phyloP scores from a whole-genome alignment of 2,888 invertebrate genomes.

The Crossocerus cetratus region DNA sequence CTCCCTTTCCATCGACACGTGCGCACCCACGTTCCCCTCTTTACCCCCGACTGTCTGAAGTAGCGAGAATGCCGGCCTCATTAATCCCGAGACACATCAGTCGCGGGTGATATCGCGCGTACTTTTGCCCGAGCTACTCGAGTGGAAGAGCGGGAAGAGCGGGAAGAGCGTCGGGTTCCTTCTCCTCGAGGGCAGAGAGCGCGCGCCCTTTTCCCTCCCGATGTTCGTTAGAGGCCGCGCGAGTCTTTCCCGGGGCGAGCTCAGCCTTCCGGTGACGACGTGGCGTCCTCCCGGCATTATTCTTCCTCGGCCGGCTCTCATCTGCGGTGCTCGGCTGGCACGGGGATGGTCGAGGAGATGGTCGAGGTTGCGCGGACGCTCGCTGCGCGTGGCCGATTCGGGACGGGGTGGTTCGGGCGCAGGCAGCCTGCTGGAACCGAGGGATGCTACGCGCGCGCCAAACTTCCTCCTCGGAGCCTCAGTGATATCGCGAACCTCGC shows the following conservation, averaged over 20 bases:
- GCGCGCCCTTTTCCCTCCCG: constrained; percentile 33
- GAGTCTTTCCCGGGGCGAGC: too few species aligned
- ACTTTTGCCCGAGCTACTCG: constrained; percentile 23
- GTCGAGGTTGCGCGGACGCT: background rate
- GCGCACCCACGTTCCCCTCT: too few species aligned
- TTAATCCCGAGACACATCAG: constrained; percentile 38
- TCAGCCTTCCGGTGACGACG: too few species aligned
- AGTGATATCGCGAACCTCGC: constrained; percentile 71
- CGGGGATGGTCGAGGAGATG: background rate
- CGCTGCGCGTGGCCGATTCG: background rate
- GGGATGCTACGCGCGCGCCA: constrained; percentile 58
- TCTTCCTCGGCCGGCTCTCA: constrained; percentile 30
- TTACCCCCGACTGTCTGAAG: too few species aligned
- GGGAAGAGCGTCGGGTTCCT: too few species aligned
- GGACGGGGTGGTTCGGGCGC: background rate
- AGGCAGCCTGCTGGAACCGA: constrained; percentile 4
- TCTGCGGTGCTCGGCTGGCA: constrained; percentile 8
- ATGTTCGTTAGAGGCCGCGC: too few species aligned
- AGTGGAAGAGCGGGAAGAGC: constrained; percentile 11
- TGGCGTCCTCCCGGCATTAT: too few species aligned
- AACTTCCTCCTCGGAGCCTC: constrained; percentile 63
- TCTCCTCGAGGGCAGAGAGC: constrained; percentile 29
- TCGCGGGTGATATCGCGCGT: constrained; percentile 35
- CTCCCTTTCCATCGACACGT: too few species aligned
- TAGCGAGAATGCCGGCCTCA: constrained; percentile 10